These are phyloP conservation scores for Daktulosphaira vitifoliae DNA, from an alignment of 1,140 invertebrate species.

Conservation along the genomic window DNA sequence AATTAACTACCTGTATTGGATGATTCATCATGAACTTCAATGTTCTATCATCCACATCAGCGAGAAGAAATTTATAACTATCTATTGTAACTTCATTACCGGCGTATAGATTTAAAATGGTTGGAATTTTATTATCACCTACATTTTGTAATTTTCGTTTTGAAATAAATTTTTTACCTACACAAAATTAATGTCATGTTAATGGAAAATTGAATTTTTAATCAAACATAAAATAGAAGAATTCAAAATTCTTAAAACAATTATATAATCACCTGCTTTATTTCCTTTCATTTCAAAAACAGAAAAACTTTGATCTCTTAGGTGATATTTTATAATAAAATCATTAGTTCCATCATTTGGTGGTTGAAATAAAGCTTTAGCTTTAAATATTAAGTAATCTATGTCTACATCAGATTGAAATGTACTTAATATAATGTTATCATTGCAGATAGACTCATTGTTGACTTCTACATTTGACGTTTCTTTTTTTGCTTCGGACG, in stretches of 20 bases:
- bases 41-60: conserved; percentile 7
- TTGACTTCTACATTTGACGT: background rate
- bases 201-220: no score
- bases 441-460: background rate
- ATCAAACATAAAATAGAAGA: no score
- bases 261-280: background rate
- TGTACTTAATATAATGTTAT: conserved; percentile 2
- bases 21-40: conserved; percentile 22
- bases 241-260: background rate
- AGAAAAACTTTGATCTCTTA: conserved; percentile 13
- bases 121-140: background rate
- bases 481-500: background rate
- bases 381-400: conserved; percentile 18
- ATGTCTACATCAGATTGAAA: background rate
- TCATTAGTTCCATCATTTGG: background rate
- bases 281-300: background rate
- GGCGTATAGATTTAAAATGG: conserved; percentile 4
- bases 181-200: no score
- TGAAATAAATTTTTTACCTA: conserved; percentile 16
- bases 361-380: background rate
- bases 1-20: conserved; percentile 2
- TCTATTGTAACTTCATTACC: background rate
- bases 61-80: background rate
- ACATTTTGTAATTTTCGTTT: conserved; percentile 4
- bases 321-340: conserved; percentile 7